phyloP scores from a whole-genome alignment of 2,888 invertebrate species.

The Panopea generosa region DNA sequence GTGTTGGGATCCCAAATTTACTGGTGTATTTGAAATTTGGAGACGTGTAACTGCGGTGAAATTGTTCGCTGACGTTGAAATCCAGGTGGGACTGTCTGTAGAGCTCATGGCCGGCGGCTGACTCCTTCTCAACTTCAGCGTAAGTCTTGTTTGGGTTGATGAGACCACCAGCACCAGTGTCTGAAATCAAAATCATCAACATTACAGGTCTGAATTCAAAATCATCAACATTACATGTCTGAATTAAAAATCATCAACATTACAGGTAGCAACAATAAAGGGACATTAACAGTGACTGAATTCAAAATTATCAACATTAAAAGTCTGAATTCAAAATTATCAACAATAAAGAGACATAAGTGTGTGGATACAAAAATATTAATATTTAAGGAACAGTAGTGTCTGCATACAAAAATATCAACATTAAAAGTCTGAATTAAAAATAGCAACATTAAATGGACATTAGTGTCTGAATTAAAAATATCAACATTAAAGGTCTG shows the following conservation, averaged over 20 bases:
- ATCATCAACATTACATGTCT: constrained; percentile 64
- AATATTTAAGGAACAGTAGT: too few species aligned
- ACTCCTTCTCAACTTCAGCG: constrained; percentile 77
- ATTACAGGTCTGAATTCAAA: constrained; percentile 67
- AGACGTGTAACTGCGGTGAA: constrained; percentile 77
- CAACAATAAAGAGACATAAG: too few species aligned
- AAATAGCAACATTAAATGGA: too few species aligned
- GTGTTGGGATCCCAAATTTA: constrained; percentile 82
- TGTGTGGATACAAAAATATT: too few species aligned
- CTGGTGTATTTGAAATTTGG: constrained; percentile 68
- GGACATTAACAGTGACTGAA: too few species aligned
- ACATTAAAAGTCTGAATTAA: too few species aligned
- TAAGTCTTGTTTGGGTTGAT: constrained; percentile 83
- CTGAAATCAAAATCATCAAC: constrained; percentile 50
- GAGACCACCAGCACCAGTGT: constrained; percentile 82
- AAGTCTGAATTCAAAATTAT: constrained; percentile 64
- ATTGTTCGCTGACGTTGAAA: constrained; percentile 80
- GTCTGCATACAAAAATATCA: too few species aligned
- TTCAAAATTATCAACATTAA: too few species aligned
- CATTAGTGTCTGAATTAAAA: too few species aligned
- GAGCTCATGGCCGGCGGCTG: constrained; percentile 78
- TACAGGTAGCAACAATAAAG: too few species aligned
- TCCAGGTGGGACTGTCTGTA: constrained; percentile 81
- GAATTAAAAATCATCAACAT: constrained; percentile 12
- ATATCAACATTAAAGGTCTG: too few species aligned